Conservation (phyloP, 2,113 vertebrate species). For the Helogale parvula region DNA sequence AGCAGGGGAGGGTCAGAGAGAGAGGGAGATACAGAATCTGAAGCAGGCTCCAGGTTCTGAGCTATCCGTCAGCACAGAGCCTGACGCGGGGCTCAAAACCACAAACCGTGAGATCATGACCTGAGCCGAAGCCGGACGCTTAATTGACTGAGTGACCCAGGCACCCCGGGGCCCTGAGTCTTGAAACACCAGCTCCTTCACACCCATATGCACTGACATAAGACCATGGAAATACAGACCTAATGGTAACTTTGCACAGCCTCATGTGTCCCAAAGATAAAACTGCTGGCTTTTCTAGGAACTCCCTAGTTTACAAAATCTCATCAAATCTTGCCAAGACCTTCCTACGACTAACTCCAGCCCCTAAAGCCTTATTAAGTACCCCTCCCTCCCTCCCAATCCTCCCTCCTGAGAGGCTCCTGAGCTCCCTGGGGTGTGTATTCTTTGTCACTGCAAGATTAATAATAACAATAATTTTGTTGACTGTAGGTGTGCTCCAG, state of each 20-base stretch:
- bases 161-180: not conserved
- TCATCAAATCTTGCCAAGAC: not conserved
- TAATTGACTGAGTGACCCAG: too few species aligned
- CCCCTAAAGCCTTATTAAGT: not conserved
- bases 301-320: not conserved
- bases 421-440: too few species aligned
- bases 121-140: too few species aligned
- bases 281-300: not conserved
- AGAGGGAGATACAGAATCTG: too few species aligned
- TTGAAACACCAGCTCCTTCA: not conserved
- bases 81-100: too few species aligned
- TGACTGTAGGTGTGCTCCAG: not conserved
- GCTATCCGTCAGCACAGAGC: too few species aligned
- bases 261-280: not conserved
- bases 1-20: too few species aligned
- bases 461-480: not conserved
- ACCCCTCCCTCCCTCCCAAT: not conserved
- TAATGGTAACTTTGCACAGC: not conserved
- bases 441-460: not conserved
- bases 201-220: not conserved
- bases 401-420: not conserved
- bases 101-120: too few species aligned
- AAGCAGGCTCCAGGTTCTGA: too few species aligned
- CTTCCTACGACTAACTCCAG: not conserved
- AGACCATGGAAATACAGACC: not conserved